These are phyloP conservation scores for Malurus melanocephalus DNA, from an alignment of 2,113 vertebrate species.

Conservation along the genomic window DNA sequence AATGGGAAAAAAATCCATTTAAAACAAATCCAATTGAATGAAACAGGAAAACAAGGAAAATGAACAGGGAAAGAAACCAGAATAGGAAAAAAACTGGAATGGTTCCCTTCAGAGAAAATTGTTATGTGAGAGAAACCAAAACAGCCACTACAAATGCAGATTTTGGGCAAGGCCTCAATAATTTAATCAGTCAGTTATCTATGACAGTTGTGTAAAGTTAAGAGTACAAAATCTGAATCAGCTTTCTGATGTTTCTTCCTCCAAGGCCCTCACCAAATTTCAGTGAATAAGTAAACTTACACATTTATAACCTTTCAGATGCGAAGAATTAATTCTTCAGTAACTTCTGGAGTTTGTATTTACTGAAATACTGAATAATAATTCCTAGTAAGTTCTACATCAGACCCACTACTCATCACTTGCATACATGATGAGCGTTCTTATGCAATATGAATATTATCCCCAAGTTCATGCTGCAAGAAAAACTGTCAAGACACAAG, in stretches of 20 bases:
- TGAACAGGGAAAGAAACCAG: accelerated
- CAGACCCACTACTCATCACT: not conserved
- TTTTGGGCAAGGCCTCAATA: not conserved
- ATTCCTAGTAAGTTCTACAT: not conserved
- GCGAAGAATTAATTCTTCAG: not conserved
- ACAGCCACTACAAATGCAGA: accelerated
- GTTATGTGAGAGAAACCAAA: not conserved
- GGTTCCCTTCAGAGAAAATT: not conserved
- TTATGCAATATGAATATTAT: not conserved
- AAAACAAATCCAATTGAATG: not conserved
- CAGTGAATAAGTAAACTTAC: not conserved
- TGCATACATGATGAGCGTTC: not conserved
- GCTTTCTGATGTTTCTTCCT: not conserved
- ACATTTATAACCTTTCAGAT: not conserved
- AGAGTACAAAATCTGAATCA: not conserved
- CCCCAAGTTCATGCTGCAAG: not conserved
- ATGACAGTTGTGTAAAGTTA: not conserved
- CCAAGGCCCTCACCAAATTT: not conserved
- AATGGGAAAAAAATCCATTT: not conserved
- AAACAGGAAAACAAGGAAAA: not conserved
- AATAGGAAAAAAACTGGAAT: not conserved
- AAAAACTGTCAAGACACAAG: not conserved
- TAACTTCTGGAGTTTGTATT: not conserved
- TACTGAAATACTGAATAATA: not conserved
- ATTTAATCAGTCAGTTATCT: not conserved